phyloP scores from a whole-genome alignment of 2,888 invertebrate genomes.

The Andrena minutula region DNA sequence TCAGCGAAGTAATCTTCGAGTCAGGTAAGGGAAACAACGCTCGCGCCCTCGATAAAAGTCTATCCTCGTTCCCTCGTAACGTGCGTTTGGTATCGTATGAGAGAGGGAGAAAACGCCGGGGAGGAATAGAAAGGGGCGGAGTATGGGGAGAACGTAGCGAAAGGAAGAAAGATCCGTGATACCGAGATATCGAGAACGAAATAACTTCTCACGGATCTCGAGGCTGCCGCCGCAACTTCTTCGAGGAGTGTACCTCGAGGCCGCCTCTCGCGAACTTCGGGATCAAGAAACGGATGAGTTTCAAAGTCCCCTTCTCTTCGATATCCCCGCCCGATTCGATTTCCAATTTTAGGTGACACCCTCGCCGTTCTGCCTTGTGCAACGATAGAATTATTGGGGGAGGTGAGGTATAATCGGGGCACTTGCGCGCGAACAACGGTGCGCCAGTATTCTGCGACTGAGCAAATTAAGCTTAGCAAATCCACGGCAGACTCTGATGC shows the following conservation, averaged over 20 bases:
- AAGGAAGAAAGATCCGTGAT: neutral
- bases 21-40: constrained; percentile 87
- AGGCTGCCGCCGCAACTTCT: constrained; percentile 32
- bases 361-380: constrained; percentile 2
- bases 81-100: neutral
- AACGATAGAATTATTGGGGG: constrained; percentile 46
- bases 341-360: constrained; percentile 65
- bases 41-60: constrained; percentile 33
- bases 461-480: too few relatives aligned
- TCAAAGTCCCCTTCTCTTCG: constrained; percentile 24
- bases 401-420: constrained; percentile 47
- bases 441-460: constrained; percentile 1
- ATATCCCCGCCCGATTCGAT: constrained; percentile 46
- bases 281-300: constrained; percentile 60
- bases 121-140: neutral
- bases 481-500: too few relatives aligned
- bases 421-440: constrained; percentile 11
- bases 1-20: constrained; percentile 94
- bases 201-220: constrained; percentile 49
- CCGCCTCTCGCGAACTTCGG: constrained; percentile 45
- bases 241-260: constrained; percentile 29
- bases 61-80: constrained; percentile 4
- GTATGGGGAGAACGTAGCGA: neutral
- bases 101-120: neutral
- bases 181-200: constrained; percentile 46